Percentiles rank a stretch among this genome's conserved stretches.
These are phyloP conservation scores for Ibidorhyncha struthersii DNA, from an alignment of 2,113 vertebrate genomes.

Conservation along the genomic window DNA sequence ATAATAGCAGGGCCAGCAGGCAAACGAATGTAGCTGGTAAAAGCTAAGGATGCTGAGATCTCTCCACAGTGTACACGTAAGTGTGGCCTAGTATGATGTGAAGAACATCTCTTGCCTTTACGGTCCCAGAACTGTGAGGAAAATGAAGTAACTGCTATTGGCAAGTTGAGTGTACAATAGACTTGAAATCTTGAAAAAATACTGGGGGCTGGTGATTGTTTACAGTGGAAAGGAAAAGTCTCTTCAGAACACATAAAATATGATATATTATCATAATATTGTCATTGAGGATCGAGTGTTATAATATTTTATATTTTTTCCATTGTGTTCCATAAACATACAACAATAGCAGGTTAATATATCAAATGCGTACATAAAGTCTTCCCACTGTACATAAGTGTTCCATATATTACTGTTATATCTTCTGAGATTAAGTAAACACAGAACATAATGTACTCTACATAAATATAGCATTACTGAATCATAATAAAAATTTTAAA, in stretches of 20 bases:
- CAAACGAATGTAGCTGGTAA: background rate
- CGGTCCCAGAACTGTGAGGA: background rate
- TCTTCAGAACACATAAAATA: background rate
- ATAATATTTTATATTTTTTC: background rate
- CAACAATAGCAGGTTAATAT: slow-evolving; percentile 16
- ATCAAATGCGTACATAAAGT: slow-evolving; percentile 8
- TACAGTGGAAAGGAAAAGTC: background rate
- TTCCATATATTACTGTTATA: slow-evolving; percentile 39
- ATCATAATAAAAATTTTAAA: slow-evolving; percentile 36
- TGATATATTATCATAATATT: background rate
- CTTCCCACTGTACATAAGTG: background rate
- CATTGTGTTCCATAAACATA: background rate
- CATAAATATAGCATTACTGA: slow-evolving; percentile 30
- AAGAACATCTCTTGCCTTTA: background rate
- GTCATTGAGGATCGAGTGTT: background rate
- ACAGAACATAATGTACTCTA: slow-evolving; percentile 1
- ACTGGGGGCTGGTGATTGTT: background rate
- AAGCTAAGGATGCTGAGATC: background rate
- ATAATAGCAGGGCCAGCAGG: background rate
- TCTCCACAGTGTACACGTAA: fast-evolving
- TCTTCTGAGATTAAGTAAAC: slow-evolving; percentile 49
- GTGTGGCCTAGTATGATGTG: background rate
- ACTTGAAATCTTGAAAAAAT: background rate
- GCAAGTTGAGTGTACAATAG: background rate
- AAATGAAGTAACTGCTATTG: background rate